Percentiles rank a stretch among this genome's conserved stretches.
These are phyloP conservation scores for Lycaon pictus DNA, from an alignment of 2,113 vertebrate genomes.

Conservation along the genomic window DNA sequence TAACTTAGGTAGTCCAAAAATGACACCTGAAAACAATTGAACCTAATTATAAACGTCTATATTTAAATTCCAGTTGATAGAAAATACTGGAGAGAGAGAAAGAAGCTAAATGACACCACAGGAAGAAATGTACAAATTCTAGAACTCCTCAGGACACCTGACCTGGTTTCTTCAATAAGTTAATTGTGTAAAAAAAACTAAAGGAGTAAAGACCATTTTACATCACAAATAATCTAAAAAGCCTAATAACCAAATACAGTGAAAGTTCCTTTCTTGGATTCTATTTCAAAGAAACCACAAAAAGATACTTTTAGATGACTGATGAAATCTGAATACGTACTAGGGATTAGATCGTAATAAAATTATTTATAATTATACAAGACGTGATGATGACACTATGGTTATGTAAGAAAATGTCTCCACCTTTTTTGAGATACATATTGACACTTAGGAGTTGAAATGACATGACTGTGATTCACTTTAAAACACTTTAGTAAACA, in stretches of 20 bases:
- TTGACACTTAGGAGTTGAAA: background rate
- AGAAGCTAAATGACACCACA: background rate
- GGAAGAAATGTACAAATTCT: background rate
- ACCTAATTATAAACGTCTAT: background rate
- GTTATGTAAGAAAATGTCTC: background rate
- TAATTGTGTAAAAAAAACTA: background rate
- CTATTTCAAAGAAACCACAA: background rate
- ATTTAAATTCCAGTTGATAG: background rate
- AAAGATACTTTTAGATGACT: background rate
- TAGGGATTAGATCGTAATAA: background rate
- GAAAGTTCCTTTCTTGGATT: background rate
- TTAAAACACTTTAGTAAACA: background rate
- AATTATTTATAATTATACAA: background rate
- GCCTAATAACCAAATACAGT: background rate
- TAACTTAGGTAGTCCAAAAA: background rate
- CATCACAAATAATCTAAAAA: background rate
- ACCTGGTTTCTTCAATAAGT: background rate
- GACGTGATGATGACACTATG: background rate
- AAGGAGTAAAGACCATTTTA: background rate
- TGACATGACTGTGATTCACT: background rate
- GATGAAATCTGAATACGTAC: background rate
- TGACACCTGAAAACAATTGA: background rate
- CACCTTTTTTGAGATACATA: background rate
- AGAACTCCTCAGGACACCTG: background rate
- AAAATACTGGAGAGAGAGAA: background rate